phyloP scores from a whole-genome alignment of 2,113 vertebrate genomes.

The Rynchops niger region DNA sequence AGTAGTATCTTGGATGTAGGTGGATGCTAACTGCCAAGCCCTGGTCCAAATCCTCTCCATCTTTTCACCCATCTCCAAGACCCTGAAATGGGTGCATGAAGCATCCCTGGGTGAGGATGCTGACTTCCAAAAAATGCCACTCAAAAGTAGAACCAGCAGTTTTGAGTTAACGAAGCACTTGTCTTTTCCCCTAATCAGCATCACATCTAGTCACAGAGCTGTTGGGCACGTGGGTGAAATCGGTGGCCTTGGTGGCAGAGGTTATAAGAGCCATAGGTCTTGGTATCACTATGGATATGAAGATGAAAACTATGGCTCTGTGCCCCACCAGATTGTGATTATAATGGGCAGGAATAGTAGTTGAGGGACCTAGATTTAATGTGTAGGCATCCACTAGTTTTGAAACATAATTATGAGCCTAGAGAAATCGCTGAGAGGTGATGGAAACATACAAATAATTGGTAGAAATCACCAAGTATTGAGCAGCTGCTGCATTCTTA shows the following conservation, averaged over 20 bases:
- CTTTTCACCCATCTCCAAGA: background rate
- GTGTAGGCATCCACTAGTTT: background rate
- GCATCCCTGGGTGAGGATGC: background rate
- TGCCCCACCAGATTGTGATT: background rate
- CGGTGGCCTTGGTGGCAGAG: background rate
- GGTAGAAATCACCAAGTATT: background rate
- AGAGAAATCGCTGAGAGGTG: background rate
- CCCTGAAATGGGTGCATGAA: background rate
- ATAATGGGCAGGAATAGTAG: background rate
- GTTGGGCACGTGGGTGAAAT: background rate
- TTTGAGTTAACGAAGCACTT: background rate
- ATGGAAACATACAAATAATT: background rate
- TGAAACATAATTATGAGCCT: accelerated
- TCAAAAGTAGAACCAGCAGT: background rate
- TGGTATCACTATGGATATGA: accelerated
- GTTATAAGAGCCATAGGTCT: background rate
- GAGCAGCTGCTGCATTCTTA: background rate
- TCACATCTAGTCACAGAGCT: background rate
- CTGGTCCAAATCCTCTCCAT: background rate
- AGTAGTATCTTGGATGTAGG: background rate
- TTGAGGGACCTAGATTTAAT: background rate
- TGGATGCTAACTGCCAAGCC: background rate
- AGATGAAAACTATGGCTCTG: background rate
- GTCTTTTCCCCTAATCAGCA: background rate
- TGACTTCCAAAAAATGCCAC: background rate